A percentile compares a stretch with the other conserved stretches of the same genome.
These are phyloP conservation scores for Oligia fasciuncula DNA, from an alignment of 2,888 invertebrate species.

Conservation along the genomic window DNA sequence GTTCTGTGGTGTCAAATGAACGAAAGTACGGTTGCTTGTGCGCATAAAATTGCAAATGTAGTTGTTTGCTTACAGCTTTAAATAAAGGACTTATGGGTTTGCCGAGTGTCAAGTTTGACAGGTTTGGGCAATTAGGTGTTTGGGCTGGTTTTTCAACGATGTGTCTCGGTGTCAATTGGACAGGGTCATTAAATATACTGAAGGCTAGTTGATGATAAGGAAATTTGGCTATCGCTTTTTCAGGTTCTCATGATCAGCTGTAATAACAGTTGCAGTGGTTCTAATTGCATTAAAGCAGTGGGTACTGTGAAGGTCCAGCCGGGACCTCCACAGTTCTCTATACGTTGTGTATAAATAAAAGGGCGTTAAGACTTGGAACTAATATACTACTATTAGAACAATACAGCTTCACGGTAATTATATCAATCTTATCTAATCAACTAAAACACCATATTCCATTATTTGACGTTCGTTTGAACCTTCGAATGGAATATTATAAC, in stretches of 20 bases:
- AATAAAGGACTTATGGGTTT: constrained; percentile 35
- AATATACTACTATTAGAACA: too few relatives aligned
- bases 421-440: too few relatives aligned
- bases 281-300: neutral
- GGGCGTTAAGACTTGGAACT: too few relatives aligned
- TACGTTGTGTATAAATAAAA: too few relatives aligned
- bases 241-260: neutral
- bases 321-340: too few relatives aligned
- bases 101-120: constrained; percentile 30
- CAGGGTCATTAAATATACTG: constrained; percentile 1
- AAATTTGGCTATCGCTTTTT: neutral
- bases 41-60: constrained; percentile 69
- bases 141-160: neutral
- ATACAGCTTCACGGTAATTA: too few relatives aligned
- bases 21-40: constrained; percentile 69
- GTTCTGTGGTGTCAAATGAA: constrained; percentile 70
- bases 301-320: too few relatives aligned
- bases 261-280: neutral
- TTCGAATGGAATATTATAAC: too few relatives aligned
- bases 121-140: neutral
- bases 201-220: too few relatives aligned
- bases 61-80: constrained; percentile 49
- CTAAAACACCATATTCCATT: too few relatives aligned
- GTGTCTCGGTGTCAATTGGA: neutral
- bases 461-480: too few relatives aligned